Evolutionary conservation across 2,888 invertebrate genomes (phyloP).

Genomic region (Prosapia bicincta): DNA sequence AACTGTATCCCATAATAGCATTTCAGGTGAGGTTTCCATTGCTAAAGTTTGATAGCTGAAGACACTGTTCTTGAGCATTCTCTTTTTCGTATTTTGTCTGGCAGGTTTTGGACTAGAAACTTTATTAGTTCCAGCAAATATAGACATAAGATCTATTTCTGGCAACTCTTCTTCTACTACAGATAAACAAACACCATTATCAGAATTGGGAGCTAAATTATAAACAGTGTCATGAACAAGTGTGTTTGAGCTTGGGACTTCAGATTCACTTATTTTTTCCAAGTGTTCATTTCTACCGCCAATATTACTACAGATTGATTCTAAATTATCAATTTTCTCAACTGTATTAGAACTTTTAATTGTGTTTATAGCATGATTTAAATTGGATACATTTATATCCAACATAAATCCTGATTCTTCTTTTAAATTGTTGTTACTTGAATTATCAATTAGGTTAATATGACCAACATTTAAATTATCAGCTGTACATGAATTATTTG

Average conservation of each 20-base stretch:
- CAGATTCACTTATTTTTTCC: neutral
- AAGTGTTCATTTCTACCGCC: neutral
- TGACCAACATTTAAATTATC: neutral
- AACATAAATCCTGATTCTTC: no score
- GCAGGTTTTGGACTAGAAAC: neutral
- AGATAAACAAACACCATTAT: neutral
- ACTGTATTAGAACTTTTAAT: neutral
- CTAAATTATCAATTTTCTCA: neutral
- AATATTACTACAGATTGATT: neutral
- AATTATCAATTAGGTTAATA: no score
- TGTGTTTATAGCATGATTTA: neutral
- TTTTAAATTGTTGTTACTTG: neutral
- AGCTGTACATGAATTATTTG: neutral
- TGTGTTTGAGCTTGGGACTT: neutral
- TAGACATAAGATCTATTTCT: neutral
- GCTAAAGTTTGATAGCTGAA: neutral
- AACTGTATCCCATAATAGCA: constrained; percentile 2
- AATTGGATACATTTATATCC: no score
- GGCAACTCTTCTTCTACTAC: neutral
- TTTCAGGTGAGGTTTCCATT: neutral
- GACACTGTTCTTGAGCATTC: neutral
- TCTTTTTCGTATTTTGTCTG: neutral
- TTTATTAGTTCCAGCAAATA: neutral
- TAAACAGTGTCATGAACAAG: no score
- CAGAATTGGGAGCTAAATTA: neutral